phyloP scores from a whole-genome alignment of 2,888 invertebrate genomes.

The Geophilus truncorum region DNA sequence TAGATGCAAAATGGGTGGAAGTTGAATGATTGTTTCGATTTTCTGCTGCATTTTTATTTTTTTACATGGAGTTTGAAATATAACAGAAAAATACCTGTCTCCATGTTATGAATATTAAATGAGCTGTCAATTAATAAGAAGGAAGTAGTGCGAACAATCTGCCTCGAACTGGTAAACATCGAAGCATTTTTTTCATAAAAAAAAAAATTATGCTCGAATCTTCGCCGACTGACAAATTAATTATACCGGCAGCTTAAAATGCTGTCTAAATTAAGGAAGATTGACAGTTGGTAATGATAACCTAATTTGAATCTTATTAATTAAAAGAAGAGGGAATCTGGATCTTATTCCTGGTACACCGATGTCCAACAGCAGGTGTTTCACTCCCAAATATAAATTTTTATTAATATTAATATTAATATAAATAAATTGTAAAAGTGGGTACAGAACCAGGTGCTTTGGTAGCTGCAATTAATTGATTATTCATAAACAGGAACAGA shows the following conservation, averaged over 20 bases:
- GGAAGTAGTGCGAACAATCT: neutral
- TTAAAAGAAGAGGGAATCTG: neutral
- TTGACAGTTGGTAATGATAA: neutral
- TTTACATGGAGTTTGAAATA: neutral
- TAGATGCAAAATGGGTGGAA: neutral
- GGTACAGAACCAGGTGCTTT: neutral
- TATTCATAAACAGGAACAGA: conserved; percentile 4
- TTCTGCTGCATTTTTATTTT: neutral
- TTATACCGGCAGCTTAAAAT: conserved; percentile 4
- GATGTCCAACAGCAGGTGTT: neutral
- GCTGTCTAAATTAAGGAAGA: neutral
- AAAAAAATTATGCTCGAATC: neutral
- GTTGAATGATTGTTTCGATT: neutral
- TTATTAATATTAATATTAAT: neutral
- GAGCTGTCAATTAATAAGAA: conserved; percentile 4
- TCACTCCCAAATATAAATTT: neutral
- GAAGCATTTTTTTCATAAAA: too few relatives aligned
- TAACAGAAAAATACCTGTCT: conserved; percentile 1
- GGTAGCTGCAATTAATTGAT: neutral
- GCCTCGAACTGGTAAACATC: neutral
- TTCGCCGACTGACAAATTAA: neutral
- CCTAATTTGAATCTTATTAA: neutral
- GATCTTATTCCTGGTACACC: neutral
- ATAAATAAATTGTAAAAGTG: neutral
- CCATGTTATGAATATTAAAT: neutral